These are phyloP conservation scores for Matsumyia berberina DNA, from an alignment of 2,888 invertebrate species.

Conservation along the genomic window DNA sequence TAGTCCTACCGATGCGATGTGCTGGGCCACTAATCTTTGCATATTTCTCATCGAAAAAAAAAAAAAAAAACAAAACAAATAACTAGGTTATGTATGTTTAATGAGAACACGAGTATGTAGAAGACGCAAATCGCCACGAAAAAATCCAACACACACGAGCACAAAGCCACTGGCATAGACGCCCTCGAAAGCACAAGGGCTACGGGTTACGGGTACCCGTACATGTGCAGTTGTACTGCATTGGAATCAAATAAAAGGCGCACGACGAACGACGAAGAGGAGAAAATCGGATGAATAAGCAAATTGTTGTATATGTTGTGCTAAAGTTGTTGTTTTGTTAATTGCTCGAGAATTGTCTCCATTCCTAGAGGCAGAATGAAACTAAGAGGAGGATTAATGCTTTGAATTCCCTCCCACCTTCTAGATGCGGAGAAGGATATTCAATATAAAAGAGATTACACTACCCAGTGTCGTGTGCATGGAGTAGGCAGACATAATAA, in stretches of 20 bases:
- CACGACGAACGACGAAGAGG: conserved; percentile 40
- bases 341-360: conserved; percentile 69
- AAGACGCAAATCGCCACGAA: conserved; percentile 50
- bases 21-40: conserved; percentile 33
- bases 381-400: conserved; percentile 58
- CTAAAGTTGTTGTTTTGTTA: conserved; percentile 72
- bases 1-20: background rate
- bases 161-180: conserved; percentile 62
- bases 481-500: conserved; percentile 37
- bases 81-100: conserved; percentile 72
- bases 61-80: conserved; percentile 25
- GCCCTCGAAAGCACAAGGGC: conserved; percentile 69
- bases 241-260: conserved; percentile 59
- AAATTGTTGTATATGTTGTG: conserved; percentile 65
- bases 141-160: conserved; percentile 36
- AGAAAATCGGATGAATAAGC: conserved; percentile 63
- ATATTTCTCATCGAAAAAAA: conserved; percentile 14
- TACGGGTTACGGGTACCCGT: conserved; percentile 57
- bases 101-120: conserved; percentile 54
- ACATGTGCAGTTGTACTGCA: conserved; percentile 61
- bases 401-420: conserved; percentile 29
- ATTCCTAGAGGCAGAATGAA: conserved; percentile 31
- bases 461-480: background rate
- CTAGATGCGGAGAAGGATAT: conserved; percentile 24
- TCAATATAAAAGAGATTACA: conserved; percentile 51